These are phyloP conservation scores for Pao palembangensis DNA, from an alignment of 2,113 vertebrate species.

Conservation along the genomic window DNA sequence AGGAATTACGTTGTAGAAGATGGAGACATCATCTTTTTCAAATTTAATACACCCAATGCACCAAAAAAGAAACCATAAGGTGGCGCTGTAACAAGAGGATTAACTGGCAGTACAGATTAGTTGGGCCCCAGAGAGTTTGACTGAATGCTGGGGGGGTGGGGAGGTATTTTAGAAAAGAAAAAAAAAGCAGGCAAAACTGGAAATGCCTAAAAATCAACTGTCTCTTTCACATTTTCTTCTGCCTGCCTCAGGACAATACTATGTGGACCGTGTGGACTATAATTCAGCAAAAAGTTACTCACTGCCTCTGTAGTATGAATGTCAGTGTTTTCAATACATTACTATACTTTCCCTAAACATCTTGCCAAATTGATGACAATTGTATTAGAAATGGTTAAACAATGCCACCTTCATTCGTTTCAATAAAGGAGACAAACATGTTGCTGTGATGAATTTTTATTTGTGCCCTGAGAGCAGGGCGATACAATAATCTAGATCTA, in stretches of 20 bases:
- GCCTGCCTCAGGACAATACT: neutral
- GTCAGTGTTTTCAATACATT: slow-evolving; percentile 21
- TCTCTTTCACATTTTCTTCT: neutral
- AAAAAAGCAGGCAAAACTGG: slow-evolving; percentile 11
- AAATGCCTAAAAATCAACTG: slow-evolving; percentile 7
- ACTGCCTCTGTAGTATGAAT: slow-evolving; percentile 13
- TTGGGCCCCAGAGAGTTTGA: slow-evolving; percentile 4
- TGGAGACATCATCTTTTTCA: slow-evolving; percentile 99
- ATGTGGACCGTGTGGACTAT: slow-evolving; percentile 11
- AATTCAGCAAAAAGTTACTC: slow-evolving; percentile 1
- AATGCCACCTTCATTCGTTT: slow-evolving; percentile 80
- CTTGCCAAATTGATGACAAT: slow-evolving; percentile 14
- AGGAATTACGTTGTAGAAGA: slow-evolving; percentile 96
- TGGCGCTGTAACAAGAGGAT: slow-evolving; percentile 6
- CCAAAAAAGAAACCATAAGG: slow-evolving; percentile 94
- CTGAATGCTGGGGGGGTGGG: slow-evolving; percentile 29
- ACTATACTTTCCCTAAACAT: slow-evolving; percentile 1
- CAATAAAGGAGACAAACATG: slow-evolving; percentile 90
- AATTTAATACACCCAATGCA: slow-evolving; percentile 99
- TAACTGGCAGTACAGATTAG: slow-evolving; percentile 28
- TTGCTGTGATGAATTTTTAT: neutral
- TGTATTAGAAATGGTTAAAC: neutral
- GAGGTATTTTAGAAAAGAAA: slow-evolving; percentile 33
- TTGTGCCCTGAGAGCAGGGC: neutral
- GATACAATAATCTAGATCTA: no score